Conservation (phyloP, 1,140 invertebrate genomes). For the Melitaea cinxia region DNA sequence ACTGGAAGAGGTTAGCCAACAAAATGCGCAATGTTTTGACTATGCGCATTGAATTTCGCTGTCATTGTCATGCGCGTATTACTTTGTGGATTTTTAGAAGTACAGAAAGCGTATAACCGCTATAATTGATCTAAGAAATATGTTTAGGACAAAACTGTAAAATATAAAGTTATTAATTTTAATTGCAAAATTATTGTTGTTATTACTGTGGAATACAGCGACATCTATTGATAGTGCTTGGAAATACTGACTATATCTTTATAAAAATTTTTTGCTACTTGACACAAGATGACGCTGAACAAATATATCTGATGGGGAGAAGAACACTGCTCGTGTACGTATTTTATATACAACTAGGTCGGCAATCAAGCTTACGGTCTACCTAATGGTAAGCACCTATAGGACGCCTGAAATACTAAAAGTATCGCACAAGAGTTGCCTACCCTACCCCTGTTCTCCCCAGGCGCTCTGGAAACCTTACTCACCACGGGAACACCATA, state of each 20-base stretch:
- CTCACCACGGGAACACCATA: no score
- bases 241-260: background rate
- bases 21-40: constrained; percentile 80
- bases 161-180: background rate
- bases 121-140: no score
- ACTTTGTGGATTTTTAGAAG: background rate
- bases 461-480: no score
- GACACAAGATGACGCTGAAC: background rate
- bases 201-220: background rate
- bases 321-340: no score
- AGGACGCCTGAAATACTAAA: no score
- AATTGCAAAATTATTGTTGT: background rate
- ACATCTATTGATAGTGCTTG: background rate
- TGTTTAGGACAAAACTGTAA: no score
- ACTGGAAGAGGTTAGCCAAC: constrained; percentile 71
- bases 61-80: constrained; percentile 69
- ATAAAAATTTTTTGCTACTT: background rate
- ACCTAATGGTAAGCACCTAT: no score
- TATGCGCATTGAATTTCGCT: constrained; percentile 74
- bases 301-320: no score
- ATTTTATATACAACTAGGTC: no score
- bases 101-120: background rate
- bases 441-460: no score
- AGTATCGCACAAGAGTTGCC: no score
- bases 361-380: no score